Base-by-base conservation (phyloP, 2,888 invertebrate genomes). In the Diarsia mendica region DNA sequence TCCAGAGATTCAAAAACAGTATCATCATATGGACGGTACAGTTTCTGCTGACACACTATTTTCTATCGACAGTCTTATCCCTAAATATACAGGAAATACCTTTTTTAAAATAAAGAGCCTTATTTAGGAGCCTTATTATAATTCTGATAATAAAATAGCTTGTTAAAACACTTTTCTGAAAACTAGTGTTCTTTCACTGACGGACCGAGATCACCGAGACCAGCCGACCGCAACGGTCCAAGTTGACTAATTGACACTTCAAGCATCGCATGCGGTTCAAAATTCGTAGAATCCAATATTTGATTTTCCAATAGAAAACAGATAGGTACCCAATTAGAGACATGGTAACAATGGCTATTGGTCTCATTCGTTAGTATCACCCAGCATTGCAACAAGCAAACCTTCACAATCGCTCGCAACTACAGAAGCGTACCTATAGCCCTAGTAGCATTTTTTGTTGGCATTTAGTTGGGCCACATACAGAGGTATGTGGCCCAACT, bases 331-430 rank as follows among this genome's bases (percentile, higher is more conserved):
- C 67, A 70, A 76, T 76, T 72, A 75, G 65, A 70, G 58, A 53
- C 51, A 39, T 48, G 39, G 39, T 39, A 39, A 6, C 39, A 8
- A 39, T 39, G 46, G 28, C 48, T 46, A 33, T 39, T 49, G 18
- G 20, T 67, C 44, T 51, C 55, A 72, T 82, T 82, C 68, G 72
- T 76, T 65, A 71, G 44, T 51, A 68, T 33, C 20, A 23, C 49
- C 71, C 58, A 72, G 70, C 39, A 72, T 70, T 64, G 33, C 60
- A 60, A 44, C 63, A n/a, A 44, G 0, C 39, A 39, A 51, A 51
- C 28, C 20, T 23, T 55, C 55, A 67, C 82, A 87, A 87, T 89
- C 86, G 88, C 86, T 88, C 70, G 82, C 79, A 74, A 80, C 61
- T 71, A 70, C 63, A 33, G 10, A 60, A 84, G 79, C 71, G 77